Conservation (phyloP, 1,140 invertebrate genomes). For the Temnothorax curvispinosus region DNA sequence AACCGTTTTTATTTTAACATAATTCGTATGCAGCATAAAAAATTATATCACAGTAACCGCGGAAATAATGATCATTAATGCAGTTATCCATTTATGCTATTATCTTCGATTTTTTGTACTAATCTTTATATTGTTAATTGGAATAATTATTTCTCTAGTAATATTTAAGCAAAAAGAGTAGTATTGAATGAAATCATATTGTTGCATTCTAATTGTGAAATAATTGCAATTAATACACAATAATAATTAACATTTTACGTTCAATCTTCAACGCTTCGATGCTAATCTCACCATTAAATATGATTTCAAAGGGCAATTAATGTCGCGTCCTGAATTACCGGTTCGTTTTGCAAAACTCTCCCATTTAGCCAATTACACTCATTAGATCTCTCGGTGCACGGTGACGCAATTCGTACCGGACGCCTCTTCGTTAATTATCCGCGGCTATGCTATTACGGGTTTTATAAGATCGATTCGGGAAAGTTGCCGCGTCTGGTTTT, state of each 20-base stretch:
- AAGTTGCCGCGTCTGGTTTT: conserved; percentile 51
- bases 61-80: not conserved
- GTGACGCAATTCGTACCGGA: conserved; percentile 31
- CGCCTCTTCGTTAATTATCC: conserved; percentile 42
- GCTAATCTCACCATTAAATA: conserved; percentile 12
- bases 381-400: conserved; percentile 30
- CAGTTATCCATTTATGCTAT: not conserved
- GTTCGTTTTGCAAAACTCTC: conserved; percentile 27
- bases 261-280: not conserved
- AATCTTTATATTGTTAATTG: not conserved
- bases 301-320: conserved; percentile 21
- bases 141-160: not conserved
- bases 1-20: not conserved
- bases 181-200: not conserved
- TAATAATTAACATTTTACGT: conserved; percentile 6
- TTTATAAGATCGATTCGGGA: conserved; percentile 58
- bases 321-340: not conserved
- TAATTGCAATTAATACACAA: conserved; percentile 23
- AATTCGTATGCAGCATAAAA: not conserved
- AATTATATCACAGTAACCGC: not conserved
- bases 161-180: not conserved
- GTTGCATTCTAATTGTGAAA: not conserved
- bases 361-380: conserved; percentile 16
- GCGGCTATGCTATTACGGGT: conserved; percentile 32
- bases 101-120: not conserved